Percentiles rank a stretch among this genome's conserved stretches.
Evolutionary conservation across 1,140 invertebrate species (phyloP).

Genomic region (Lepidostoma basale): DNA sequence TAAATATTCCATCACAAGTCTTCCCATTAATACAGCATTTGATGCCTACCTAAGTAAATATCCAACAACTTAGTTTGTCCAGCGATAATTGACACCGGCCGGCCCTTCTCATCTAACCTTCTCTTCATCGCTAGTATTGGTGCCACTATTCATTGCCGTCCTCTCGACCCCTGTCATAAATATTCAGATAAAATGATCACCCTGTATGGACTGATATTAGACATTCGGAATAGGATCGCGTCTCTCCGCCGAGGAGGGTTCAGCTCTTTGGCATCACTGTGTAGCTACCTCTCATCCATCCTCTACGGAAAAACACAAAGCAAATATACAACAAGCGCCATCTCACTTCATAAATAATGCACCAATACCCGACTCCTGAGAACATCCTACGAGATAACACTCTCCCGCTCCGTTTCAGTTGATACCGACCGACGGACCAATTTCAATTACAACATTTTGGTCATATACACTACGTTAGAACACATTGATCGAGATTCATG

Average conservation of each 20-base stretch:
- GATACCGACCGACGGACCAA: not conserved
- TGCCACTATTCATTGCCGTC: constrained; percentile 19
- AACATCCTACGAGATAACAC: too few relatives aligned
- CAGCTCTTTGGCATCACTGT: constrained; percentile 18
- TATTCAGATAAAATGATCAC: constrained; percentile 20
- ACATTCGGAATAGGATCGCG: not conserved
- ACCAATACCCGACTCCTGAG: not conserved
- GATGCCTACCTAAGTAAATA: too few relatives aligned
- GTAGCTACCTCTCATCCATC: not conserved
- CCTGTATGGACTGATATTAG: constrained; percentile 23
- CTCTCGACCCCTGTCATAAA: not conserved
- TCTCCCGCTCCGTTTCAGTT: too few relatives aligned
- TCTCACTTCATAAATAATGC: constrained; percentile 10
- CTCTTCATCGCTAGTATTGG: too few relatives aligned
- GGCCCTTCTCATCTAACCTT: too few relatives aligned
- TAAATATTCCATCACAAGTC: constrained; percentile 15
- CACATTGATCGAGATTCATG: constrained; percentile 25
- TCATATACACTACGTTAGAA: constrained; percentile 14
- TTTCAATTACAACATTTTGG: constrained; percentile 7
- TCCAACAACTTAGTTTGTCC: too few relatives aligned
- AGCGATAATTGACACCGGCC: too few relatives aligned
- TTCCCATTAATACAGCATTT: too few relatives aligned
- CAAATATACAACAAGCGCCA: constrained; percentile 20
- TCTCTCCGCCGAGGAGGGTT: not conserved
- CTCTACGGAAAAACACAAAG: constrained; percentile 4